A percentile compares a stretch with the other conserved stretches of the same genome.
Conservation (phyloP, 2,888 invertebrate species). For the Oegoconia quadripuncta region DNA sequence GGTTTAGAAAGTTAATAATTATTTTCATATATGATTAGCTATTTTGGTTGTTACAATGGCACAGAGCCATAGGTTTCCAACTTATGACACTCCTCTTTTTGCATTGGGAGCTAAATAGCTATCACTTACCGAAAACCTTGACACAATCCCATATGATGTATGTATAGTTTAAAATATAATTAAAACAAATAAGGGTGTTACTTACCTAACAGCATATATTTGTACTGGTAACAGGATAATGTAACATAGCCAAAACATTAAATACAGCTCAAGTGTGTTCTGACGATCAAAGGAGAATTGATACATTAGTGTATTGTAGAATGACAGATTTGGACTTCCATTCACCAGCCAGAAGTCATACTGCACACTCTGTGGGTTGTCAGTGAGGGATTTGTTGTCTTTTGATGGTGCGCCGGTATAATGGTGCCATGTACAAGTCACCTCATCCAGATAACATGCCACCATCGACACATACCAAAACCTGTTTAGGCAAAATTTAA, state of each 20-base stretch:
- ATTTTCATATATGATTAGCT: too few species aligned
- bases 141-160: too few species aligned
- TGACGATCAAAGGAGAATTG: slow-evolving; percentile 98
- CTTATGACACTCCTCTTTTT: too few species aligned
- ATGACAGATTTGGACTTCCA: slow-evolving; percentile 93
- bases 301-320: slow-evolving; percentile 92
- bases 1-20: too few species aligned
- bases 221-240: slow-evolving; percentile 92
- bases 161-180: slow-evolving; percentile 14
- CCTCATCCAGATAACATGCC: slow-evolving; percentile 90
- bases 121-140: too few species aligned
- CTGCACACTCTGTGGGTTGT: slow-evolving; percentile 60
- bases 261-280: slow-evolving; percentile 93
- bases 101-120: too few species aligned
- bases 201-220: slow-evolving; percentile 88
- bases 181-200: slow-evolving; percentile 12
- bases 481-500: slow-evolving; percentile 62
- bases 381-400: slow-evolving; percentile 52
- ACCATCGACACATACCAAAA: slow-evolving; percentile 98
- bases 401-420: slow-evolving; percentile 66
- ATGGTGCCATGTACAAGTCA: slow-evolving; percentile 91
- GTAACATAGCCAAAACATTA: slow-evolving; percentile 92
- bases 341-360: slow-evolving; percentile 98
- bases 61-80: not conserved
- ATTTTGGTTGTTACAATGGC: too few species aligned